Evolutionary conservation across 1,140 invertebrate species (phyloP).

Genomic region (Rhagoletis pomonella): DNA sequence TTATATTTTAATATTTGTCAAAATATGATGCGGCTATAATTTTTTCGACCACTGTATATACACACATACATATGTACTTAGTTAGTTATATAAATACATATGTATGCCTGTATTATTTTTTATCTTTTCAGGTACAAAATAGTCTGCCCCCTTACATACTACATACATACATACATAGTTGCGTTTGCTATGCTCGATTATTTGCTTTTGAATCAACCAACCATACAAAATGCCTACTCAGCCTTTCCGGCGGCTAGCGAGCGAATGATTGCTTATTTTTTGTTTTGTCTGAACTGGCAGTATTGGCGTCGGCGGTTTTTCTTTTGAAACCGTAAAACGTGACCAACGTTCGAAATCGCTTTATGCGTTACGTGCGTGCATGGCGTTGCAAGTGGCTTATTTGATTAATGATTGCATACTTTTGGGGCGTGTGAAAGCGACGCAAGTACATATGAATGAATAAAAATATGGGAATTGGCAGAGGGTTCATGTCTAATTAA

Average conservation of each 20-base stretch:
- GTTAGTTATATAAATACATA: no score
- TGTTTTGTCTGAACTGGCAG: neutral
- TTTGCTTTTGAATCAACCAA: neutral
- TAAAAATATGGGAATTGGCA: no score
- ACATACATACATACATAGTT: neutral
- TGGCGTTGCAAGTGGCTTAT: conserved; percentile 32
- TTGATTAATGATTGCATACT: conserved; percentile 47
- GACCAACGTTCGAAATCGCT: neutral
- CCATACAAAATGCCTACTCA: conserved; percentile 28
- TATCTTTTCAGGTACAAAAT: no score
- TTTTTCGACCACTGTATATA: no score
- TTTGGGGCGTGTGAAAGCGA: neutral
- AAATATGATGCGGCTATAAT: no score
- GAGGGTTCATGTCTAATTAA: no score
- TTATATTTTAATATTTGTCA: no score
- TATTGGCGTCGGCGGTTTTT: neutral
- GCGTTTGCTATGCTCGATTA: neutral
- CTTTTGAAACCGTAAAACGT: conserved; percentile 17
- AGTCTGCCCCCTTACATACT: no score
- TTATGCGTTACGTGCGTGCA: conserved; percentile 6
- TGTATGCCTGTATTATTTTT: no score
- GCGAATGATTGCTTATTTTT: neutral
- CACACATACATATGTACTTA: no score
- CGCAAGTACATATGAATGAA: neutral
- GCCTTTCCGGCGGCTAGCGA: neutral